Base-by-base conservation (phyloP, 2,797 vertebrate species). In the Linurgus olivaceus region DNA sequence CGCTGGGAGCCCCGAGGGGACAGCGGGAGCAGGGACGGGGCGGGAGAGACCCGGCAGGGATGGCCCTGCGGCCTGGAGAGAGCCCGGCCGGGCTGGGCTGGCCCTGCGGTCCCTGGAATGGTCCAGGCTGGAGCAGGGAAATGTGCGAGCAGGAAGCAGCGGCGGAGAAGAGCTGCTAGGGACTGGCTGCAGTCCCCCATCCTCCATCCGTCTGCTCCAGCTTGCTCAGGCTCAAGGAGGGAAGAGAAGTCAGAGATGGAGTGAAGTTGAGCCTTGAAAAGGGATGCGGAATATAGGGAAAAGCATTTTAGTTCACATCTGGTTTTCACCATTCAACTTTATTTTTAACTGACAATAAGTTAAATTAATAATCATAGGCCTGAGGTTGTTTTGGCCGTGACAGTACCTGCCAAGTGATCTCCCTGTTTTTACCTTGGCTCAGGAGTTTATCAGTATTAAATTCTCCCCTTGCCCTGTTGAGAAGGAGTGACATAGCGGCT, bases 81-180 rank as follows among this genome's bases (percentile, higher is more conserved):
- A 48, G 3, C 8, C 14, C 2, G 11, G 5, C 4, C 3, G 7
- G 9, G 1, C 7, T 3, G 8, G 3, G 33, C 4, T 3, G 17
- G 3, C 11, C 37, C 62, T 35, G 84, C 8, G 3, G n/a, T 10
- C 37, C 10, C 37, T 37, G 33, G 23, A 35, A 33, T 5, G 38
- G 1, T 3, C 35, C 51, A 1, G 25, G 35, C 5, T 40, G 45
- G n/a, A 48, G 19, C 4, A 4, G n/a, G 1, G 8, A 6, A 9
- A 8, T 0, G 14, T 0, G 9, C 0, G 6, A 40, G 65, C 9
- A 31, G 12, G 9, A 16, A 8, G 17, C 3, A 24, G n/a, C 0
- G 0, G 18, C 13, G 20, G 47, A 68, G 33, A 52, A 33, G 24
- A 54, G 33, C 7, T 54, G 25, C 48, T 52, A 4, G 4, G 47